Base-by-base conservation (phyloP, 2,113 vertebrate genomes). In the Pycnonotus jocosus region DNA sequence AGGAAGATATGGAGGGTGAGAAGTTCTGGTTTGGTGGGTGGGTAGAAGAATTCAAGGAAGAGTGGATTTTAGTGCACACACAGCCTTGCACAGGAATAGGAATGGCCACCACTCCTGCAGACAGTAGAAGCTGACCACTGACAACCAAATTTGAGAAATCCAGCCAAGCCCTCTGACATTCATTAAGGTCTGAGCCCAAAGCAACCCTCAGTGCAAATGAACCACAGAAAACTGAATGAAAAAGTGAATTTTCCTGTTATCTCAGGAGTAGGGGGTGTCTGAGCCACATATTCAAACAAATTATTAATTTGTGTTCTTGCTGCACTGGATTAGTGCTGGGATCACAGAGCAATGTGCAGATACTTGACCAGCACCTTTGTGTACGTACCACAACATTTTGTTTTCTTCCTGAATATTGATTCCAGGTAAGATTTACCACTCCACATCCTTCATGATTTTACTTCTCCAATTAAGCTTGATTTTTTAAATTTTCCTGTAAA, bases 401-500 rank as follows among this genome's bases (percentile, higher is more conserved):
- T 15, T 77, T 82, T 42, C 50, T 58, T 73, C 56, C 38, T 45
- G 15, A 58, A 23, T 44, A n/a, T 40, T 21, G 9, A 48, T 77
- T 71, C 91, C 64, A 70, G 22, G 33, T 70, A 70, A 70, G 60
- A 93, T 90, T 95, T 71, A 74, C 47, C 57, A 77, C 12, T 1
- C 48, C n/a, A 24, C 23, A 79, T 21, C n/a, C 68, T 81, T 38
- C 31, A 50, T 1, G 0, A 62, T 73, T 92, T 83, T 62, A 85
- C 76, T 58, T 68, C 30, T 73, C 58, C 50, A 90, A 86, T 86
- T 60, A 91, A 48, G 21, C 45, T 62, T 40, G 21, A 66, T 44
- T 81, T 90, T 76, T 88, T 88, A 37, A 56, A 88, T 88, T 92
- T 83, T 83, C 68, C 79, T 92, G 81, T 45, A 83, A 92, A 94